phyloP scores from a whole-genome alignment of 2,888 invertebrate species.

The Epistrophe grossulariae region DNA sequence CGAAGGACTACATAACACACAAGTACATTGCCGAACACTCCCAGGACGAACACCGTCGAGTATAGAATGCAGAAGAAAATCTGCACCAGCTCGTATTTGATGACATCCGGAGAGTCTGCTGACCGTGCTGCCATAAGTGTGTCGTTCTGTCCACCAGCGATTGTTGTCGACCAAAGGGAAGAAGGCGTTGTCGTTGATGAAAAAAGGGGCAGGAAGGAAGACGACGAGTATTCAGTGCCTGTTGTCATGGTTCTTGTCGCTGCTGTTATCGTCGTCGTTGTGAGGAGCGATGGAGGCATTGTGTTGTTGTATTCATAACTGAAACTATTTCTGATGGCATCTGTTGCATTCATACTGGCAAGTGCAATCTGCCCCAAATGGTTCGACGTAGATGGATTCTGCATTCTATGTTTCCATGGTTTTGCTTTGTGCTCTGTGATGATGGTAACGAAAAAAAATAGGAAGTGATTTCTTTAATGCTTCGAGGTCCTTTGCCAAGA shows the following conservation, averaged over 20 bases:
- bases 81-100: conserved; percentile 81
- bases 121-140: conserved; percentile 59
- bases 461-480: conserved; percentile 27
- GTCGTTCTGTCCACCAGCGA: conserved; percentile 60
- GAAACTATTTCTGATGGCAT: conserved; percentile 47
- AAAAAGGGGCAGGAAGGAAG: conserved; percentile 46
- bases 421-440: conserved; percentile 9
- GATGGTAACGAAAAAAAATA: background rate
- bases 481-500: conserved; percentile 13
- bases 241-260: conserved; percentile 46
- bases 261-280: conserved; percentile 28
- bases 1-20: conserved; percentile 97
- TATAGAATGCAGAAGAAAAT: conserved; percentile 82
- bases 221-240: conserved; percentile 61
- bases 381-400: conserved; percentile 52
- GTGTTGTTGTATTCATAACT: conserved; percentile 60
- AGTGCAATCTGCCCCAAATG: conserved; percentile 59
- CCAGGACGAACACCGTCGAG: conserved; percentile 89
- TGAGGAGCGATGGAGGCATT: conserved; percentile 49
- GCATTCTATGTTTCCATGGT: conserved; percentile 48
- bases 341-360: conserved; percentile 61
- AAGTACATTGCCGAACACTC: conserved; percentile 94
- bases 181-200: conserved; percentile 76
- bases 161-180: conserved; percentile 76
- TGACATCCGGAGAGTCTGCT: conserved; percentile 77